Base-by-base conservation (phyloP, 2,888 invertebrate genomes). In the Plebejus argus region DNA sequence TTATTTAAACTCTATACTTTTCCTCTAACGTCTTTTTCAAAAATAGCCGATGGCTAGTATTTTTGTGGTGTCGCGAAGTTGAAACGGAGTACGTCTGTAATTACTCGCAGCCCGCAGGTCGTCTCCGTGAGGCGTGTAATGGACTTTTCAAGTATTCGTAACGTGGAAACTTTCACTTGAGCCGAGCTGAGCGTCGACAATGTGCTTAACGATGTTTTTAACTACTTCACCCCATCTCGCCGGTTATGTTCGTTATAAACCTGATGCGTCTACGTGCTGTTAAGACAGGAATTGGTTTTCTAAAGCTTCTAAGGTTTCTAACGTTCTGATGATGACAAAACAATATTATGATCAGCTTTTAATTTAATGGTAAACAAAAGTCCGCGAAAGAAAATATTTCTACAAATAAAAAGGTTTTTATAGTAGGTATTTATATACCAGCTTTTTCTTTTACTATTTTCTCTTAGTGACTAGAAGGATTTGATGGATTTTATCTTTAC, bases 131-230 rank as follows among this genome's bases (percentile, higher is more conserved):
- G 86, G 88, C 92, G 91, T 91, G 92, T 93, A 92, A 93, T 93
- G 91, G 92, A 93, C 91, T 93, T 93, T 90, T 89, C 92, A 92
- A 92, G 93, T 92, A 92, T 92, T 92, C 88, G 87, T 91, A 92
- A 92, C 91, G 91, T 89, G 92, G 87, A 90, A 92, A 93, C 90
- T 92, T 92, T 89, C 88, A 88, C 90, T 89, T 86, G 85, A 88
- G 86, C 86, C 86, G 87, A 86, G 89, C 90, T 89, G 86, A 91
- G 90, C 88, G 90, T 86, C 89, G 90, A 91, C 91, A 91, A 92
- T 92, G 90, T 89, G 90, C 91, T 90, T 91, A 91, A 91, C 90
- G 91, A 89, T 91, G 90, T 92, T 92, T 91, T 91, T 91, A 91
- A 92, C 90, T 91, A 91, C 91, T 90, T 89, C 87, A 86, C 88